A percentile compares a stretch with the other conserved stretches of the same genome.
Conservation (phyloP, 1,140 invertebrate genomes). For the Macrostomum lignano region DNA sequence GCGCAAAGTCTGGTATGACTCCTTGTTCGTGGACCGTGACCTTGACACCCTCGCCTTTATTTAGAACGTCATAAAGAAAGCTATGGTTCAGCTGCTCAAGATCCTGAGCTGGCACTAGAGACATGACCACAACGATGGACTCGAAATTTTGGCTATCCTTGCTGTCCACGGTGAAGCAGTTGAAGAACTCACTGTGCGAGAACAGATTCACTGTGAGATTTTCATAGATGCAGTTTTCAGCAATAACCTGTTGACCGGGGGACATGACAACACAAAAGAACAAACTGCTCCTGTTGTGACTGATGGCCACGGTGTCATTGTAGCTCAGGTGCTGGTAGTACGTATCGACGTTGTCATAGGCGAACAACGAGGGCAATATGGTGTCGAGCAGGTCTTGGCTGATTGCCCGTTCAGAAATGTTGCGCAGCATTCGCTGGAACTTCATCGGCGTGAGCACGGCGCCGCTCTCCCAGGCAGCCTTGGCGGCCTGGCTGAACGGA, state of each 20-base stretch:
- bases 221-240: not conserved
- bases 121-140: slow-evolving; percentile 1
- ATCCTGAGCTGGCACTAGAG: not conserved
- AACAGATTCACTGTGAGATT: not conserved
- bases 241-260: not conserved
- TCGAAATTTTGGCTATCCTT: not conserved
- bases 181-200: slow-evolving; percentile 1
- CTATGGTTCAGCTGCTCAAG: not conserved
- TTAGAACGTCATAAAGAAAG: slow-evolving; percentile 1
- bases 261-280: not conserved
- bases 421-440: not conserved
- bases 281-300: not conserved
- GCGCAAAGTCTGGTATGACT: not conserved
- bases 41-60: not conserved
- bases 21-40: not conserved
- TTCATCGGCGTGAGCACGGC: not conserved
- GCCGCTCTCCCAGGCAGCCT: not conserved
- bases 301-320: not conserved
- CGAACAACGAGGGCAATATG: not conserved
- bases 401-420: not conserved
- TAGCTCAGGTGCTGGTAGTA: not conserved
- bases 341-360: slow-evolving; percentile 1
- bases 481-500: not conserved
- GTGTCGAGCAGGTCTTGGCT: not conserved
- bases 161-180: not conserved